Evolutionary conservation across 2,113 vertebrate species (phyloP).

Genomic region (Chlorocebus sabaeus): DNA sequence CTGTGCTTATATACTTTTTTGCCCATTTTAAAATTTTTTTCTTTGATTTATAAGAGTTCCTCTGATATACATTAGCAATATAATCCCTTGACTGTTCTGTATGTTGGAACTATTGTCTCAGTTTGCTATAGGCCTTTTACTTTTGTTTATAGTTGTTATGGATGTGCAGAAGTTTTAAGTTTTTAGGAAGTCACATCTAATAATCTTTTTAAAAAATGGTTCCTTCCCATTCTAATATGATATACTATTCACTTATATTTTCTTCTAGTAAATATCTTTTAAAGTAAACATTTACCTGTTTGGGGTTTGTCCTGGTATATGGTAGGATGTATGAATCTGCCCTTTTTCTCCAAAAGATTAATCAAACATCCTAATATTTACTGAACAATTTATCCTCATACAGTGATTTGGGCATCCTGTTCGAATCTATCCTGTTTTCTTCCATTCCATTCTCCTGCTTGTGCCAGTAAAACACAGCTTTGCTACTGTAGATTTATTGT

Average conservation of each 20-base stretch:
- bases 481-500: neutral
- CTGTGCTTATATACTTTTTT: neutral
- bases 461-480: neutral
- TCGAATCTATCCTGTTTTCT: neutral
- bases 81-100: neutral
- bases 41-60: neutral
- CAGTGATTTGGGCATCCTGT: neutral
- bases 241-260: neutral
- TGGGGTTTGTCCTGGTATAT: neutral
- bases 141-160: neutral
- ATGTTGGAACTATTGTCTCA: neutral
- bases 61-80: neutral
- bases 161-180: neutral
- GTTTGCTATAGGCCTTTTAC: neutral
- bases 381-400: neutral
- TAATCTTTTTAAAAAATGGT: neutral
- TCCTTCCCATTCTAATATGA: neutral
- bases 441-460: neutral
- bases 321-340: neutral
- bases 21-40: neutral
- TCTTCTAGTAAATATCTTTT: neutral
- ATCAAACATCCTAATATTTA: neutral
- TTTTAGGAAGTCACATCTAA: conserved; percentile 27
- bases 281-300: conserved; percentile 3
- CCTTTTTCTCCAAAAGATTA: neutral